phyloP scores from a whole-genome alignment of 2,888 invertebrate species.

The Drosophila limbata region DNA sequence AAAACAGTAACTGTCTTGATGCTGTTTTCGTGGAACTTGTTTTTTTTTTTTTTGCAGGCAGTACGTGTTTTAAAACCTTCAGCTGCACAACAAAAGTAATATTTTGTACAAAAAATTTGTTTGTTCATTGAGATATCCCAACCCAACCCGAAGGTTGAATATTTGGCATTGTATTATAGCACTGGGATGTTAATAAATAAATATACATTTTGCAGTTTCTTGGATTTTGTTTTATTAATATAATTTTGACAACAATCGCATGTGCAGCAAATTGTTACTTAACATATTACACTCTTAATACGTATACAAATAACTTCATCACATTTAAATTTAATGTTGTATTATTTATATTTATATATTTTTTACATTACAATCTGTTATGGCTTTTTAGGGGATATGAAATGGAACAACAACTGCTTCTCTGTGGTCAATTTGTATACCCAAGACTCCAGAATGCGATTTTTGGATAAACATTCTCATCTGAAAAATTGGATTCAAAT shows the following conservation, averaged over 20 bases:
- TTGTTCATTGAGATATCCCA: too few species aligned
- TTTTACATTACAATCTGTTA: constrained; percentile 26
- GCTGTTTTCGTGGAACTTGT: too few species aligned
- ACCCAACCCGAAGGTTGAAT: too few species aligned
- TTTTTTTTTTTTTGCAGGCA: too few species aligned
- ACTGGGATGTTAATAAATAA: too few species aligned
- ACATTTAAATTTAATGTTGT: constrained; percentile 27
- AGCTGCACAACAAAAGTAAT: too few species aligned
- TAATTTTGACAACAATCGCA: background rate
- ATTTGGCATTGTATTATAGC: too few species aligned
- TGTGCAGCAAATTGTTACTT: background rate
- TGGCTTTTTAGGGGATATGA: constrained; percentile 88
- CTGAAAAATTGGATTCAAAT: constrained; percentile 86
- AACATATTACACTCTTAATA: constrained; percentile 14
- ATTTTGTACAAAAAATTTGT: too few species aligned
- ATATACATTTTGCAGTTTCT: too few species aligned
- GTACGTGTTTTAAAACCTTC: too few species aligned
- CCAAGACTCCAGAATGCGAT: constrained; percentile 90
- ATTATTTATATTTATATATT: constrained; percentile 20
- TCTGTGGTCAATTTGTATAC: constrained; percentile 94
- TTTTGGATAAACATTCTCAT: constrained; percentile 90
- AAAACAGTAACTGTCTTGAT: too few species aligned
- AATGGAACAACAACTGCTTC: constrained; percentile 96
- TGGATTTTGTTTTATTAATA: background rate
- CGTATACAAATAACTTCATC: constrained; percentile 10